Percentiles rank a stretch among this genome's conserved stretches.
Evolutionary conservation across 2,797 vertebrate genomes (phyloP).

Genomic region (Chromobotia macracanthus): DNA sequence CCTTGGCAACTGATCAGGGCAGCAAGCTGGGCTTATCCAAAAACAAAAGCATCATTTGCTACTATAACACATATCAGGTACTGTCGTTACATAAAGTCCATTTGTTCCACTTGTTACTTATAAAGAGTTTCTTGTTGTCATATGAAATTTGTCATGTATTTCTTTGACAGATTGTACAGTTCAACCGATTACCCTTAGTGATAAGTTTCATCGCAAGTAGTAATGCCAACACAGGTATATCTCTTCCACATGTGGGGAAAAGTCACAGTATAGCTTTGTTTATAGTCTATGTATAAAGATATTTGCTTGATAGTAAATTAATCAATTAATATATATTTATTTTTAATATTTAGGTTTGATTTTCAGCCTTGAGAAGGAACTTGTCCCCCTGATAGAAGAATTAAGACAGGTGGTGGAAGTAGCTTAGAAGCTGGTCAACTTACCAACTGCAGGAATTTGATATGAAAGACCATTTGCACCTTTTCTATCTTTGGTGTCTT

Average conservation of each 20-base stretch:
- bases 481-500: conserved; percentile 39
- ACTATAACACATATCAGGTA: conserved; percentile 92
- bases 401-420: conserved; percentile 94
- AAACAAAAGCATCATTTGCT: conserved; percentile 99
- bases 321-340: conserved; percentile 22
- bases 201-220: conserved; percentile 97
- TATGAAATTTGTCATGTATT: background rate
- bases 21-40: conserved; percentile 97
- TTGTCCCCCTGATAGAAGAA: conserved; percentile 90
- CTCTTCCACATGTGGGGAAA: background rate
- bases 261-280: background rate
- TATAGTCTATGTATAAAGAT: background rate
- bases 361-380: conserved; percentile 94
- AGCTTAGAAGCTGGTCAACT: conserved; percentile 72
- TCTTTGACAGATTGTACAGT: conserved; percentile 85
- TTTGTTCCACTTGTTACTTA: background rate
- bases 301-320: background rate
- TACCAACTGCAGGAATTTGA: background rate
- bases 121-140: background rate
- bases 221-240: conserved; percentile 90
- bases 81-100: background rate
- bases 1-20: conserved; percentile 95
- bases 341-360: conserved; percentile 83
- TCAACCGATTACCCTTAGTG: conserved; percentile 94
- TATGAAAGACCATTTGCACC: too few relatives aligned